Evolutionary conservation across 2,888 invertebrate genomes (phyloP).

Genomic region (Polydrusus pterygomalis): DNA sequence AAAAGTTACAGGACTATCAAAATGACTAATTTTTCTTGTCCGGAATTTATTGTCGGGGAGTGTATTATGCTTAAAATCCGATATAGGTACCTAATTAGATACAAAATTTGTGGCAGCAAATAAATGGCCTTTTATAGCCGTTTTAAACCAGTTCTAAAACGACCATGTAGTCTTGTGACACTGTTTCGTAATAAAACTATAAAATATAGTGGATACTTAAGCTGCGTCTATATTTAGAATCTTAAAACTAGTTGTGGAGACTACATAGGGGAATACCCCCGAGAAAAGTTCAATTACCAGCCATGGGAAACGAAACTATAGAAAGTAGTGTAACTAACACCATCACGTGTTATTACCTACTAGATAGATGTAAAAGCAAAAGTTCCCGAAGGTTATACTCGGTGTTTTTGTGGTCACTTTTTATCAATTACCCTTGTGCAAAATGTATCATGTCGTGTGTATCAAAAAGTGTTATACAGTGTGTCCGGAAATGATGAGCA

Average conservation of each 20-base stretch:
- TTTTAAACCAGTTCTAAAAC: too few relatives aligned
- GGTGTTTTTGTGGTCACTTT: slow-evolving; percentile 28
- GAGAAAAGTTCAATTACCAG: slow-evolving; percentile 8
- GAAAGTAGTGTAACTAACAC: slow-evolving; percentile 47
- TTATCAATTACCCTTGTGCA: slow-evolving; percentile 10
- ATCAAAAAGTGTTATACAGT: neutral
- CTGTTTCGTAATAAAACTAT: slow-evolving; percentile 1
- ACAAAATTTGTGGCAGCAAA: too few relatives aligned
- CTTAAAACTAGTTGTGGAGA: slow-evolving; percentile 1
- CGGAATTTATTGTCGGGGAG: too few relatives aligned
- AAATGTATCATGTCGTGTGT: too few relatives aligned
- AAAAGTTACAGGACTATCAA: too few relatives aligned
- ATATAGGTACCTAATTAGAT: too few relatives aligned
- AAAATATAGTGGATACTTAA: neutral
- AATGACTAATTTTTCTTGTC: too few relatives aligned
- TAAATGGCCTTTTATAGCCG: too few relatives aligned
- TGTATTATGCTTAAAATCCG: too few relatives aligned
- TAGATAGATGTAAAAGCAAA: slow-evolving; percentile 44
- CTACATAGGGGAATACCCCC: neutral
- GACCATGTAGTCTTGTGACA: neutral
- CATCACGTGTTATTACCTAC: slow-evolving; percentile 12
- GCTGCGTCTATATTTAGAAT: neutral
- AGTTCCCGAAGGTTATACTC: slow-evolving; percentile 38
- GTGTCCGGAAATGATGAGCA: too few relatives aligned
- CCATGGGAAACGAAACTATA: neutral